Evolutionary conservation across 2,888 invertebrate genomes (phyloP).

Genomic region (Spodoptera littoralis): DNA sequence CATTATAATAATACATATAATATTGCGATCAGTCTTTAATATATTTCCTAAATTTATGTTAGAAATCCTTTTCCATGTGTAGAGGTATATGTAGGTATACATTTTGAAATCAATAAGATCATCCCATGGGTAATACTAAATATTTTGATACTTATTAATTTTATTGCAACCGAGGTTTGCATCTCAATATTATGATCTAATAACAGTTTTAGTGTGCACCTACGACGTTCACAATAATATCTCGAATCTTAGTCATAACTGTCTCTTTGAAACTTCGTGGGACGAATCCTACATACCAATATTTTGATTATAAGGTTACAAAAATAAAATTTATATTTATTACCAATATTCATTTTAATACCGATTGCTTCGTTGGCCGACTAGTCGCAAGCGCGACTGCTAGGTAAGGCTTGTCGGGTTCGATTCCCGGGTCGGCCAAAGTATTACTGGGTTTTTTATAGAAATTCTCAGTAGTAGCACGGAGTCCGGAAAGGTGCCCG

Average conservation of each 20-base stretch:
- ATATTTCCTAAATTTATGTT: no score
- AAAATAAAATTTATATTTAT: constrained; percentile 18
- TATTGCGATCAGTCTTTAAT: no score
- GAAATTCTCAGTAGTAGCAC: no score
- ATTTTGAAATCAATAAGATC: background rate
- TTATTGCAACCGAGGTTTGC: background rate
- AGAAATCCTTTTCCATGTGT: no score
- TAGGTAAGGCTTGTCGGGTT: no score
- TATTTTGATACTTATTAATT: background rate
- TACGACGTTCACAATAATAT: constrained; percentile 13
- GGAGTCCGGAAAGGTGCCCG: no score
- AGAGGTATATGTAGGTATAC: background rate
- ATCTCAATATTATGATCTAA: constrained; percentile 6
- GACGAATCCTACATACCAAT: constrained; percentile 1
- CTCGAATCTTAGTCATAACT: background rate
- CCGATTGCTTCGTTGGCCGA: no score
- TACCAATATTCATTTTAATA: constrained; percentile 2
- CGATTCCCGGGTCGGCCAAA: no score
- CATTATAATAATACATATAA: no score
- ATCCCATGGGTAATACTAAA: no score
- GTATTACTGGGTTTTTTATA: no score
- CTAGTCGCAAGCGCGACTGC: no score
- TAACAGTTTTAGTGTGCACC: constrained; percentile 6
- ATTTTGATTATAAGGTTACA: constrained; percentile 7
- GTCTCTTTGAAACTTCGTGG: constrained; percentile 11